Evolutionary conservation across 1,140 invertebrate genomes (phyloP).

Genomic region (Drosophila navojoa): DNA sequence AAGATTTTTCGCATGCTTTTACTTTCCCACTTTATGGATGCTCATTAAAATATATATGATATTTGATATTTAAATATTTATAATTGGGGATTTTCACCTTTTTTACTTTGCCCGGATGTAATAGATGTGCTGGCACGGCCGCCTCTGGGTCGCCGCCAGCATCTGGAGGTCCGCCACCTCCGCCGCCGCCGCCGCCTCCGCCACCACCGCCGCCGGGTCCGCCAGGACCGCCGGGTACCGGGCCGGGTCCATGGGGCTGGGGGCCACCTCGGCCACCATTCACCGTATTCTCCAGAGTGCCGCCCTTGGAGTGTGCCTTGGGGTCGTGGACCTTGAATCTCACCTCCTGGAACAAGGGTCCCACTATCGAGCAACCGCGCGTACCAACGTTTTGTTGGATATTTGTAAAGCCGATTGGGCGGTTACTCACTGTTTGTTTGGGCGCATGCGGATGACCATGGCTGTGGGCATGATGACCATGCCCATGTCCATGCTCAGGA

Average conservation of each 20-base stretch:
- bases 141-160: constrained; percentile 86
- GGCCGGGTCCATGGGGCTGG: constrained; percentile 83
- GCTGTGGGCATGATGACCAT: constrained; percentile 84
- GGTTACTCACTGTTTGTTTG: constrained; percentile 84
- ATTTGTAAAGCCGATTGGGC: constrained; percentile 84
- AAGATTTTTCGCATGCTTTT: too few species aligned
- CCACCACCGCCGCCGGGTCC: constrained; percentile 86
- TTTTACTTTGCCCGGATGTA: constrained; percentile 90
- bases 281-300: constrained; percentile 94
- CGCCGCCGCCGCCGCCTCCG: constrained; percentile 85
- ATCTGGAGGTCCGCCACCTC: constrained; percentile 78
- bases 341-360: constrained; percentile 94
- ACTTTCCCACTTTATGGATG: too few species aligned
- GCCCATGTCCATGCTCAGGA: constrained; percentile 84
- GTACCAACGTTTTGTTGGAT: constrained; percentile 84
- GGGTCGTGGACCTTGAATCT: constrained; percentile 97
- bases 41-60: too few species aligned
- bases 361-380: constrained; percentile 88
- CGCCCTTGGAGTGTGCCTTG: constrained; percentile 95
- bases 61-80: too few species aligned
- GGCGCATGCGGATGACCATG: constrained; percentile 84
- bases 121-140: constrained; percentile 89
- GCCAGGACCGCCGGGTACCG: constrained; percentile 66
- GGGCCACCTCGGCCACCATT: constrained; percentile 90
- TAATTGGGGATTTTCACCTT: constrained; percentile 43